Evolutionary conservation across 1,140 invertebrate genomes (phyloP).

Genomic region (Bombus terrestris): DNA sequence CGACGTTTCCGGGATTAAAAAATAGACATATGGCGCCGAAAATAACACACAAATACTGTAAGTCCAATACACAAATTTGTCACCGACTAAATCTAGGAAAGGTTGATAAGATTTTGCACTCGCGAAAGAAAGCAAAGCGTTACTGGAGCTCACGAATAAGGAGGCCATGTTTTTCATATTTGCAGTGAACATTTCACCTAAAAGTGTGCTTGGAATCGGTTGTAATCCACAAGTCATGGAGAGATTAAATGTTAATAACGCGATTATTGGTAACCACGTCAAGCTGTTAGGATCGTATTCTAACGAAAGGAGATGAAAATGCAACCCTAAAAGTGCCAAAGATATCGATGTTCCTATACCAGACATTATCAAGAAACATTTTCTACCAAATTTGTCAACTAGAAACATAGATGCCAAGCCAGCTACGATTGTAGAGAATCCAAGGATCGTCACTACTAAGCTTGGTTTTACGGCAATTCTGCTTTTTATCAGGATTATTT

Average conservation of each 20-base stretch:
- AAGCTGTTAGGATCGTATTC: conserved; percentile 63
- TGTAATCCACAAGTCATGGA: conserved; percentile 74
- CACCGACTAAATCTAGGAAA: conserved; percentile 75
- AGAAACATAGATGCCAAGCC: conserved; percentile 70
- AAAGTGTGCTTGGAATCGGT: conserved; percentile 77
- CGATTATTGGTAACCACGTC: conserved; percentile 79
- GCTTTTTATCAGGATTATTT: conserved; percentile 76
- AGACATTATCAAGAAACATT: conserved; percentile 72
- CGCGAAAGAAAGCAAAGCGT: conserved; percentile 83
- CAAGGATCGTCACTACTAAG: conserved; percentile 72
- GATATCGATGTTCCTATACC: conserved; percentile 69
- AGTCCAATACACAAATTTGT: conserved; percentile 82
- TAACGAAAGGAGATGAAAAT: conserved; percentile 77
- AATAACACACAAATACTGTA: conserved; percentile 82
- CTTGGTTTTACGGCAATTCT: conserved; percentile 71
- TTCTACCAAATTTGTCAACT: conserved; percentile 77
- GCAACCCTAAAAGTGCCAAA: conserved; percentile 79
- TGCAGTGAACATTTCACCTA: conserved; percentile 79
- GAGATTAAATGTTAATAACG: conserved; percentile 71
- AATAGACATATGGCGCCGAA: conserved; percentile 82
- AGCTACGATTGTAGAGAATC: conserved; percentile 71
- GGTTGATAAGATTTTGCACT: conserved; percentile 84
- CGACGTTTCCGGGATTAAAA: conserved; percentile 86
- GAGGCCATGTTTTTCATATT: conserved; percentile 80
- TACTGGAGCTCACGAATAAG: conserved; percentile 81